phyloP scores from a whole-genome alignment of 2,888 invertebrate species.

The Polydrusus tereticollis region DNA sequence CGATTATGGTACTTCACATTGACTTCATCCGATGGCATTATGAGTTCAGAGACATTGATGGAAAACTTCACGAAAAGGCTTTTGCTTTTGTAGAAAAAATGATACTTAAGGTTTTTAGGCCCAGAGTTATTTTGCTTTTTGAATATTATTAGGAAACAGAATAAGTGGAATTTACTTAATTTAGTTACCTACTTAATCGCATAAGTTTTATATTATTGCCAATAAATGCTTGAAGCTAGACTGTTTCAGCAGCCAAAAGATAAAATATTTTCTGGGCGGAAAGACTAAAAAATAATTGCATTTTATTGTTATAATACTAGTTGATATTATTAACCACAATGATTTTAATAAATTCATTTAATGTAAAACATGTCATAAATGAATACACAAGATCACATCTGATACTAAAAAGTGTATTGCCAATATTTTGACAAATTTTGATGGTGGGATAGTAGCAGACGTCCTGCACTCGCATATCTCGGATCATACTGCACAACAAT shows the following conservation, averaged over 20 bases:
- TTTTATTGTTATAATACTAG: slow-evolving; percentile 35
- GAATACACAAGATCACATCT: no score
- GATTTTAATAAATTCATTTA: no score
- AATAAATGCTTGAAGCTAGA: background rate
- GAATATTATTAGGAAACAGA: background rate
- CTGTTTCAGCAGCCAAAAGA: background rate
- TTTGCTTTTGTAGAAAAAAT: slow-evolving; percentile 31
- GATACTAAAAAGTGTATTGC: no score
- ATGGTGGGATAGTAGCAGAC: no score
- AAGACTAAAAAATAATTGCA: slow-evolving; percentile 9
- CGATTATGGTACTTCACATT: slow-evolving; percentile 98
- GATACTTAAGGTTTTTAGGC: slow-evolving; percentile 17
- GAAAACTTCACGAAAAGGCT: slow-evolving; percentile 19
- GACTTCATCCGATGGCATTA: slow-evolving; percentile 99
- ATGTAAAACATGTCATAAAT: no score
- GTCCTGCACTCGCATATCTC: no score
- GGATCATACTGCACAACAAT: no score
- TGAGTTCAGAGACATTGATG: slow-evolving; percentile 90
- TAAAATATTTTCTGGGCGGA: slow-evolving; percentile 8
- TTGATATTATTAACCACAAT: slow-evolving; percentile 26
- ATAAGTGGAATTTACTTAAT: background rate
- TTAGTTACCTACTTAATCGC: background rate
- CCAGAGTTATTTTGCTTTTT: slow-evolving; percentile 3
- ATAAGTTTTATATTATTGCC: background rate
- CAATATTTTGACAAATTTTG: no score